A percentile compares a stretch with the other conserved stretches of the same genome.
Evolutionary conservation across 2,797 vertebrate species (phyloP).

Genomic region (Calcarius lapponicus): DNA sequence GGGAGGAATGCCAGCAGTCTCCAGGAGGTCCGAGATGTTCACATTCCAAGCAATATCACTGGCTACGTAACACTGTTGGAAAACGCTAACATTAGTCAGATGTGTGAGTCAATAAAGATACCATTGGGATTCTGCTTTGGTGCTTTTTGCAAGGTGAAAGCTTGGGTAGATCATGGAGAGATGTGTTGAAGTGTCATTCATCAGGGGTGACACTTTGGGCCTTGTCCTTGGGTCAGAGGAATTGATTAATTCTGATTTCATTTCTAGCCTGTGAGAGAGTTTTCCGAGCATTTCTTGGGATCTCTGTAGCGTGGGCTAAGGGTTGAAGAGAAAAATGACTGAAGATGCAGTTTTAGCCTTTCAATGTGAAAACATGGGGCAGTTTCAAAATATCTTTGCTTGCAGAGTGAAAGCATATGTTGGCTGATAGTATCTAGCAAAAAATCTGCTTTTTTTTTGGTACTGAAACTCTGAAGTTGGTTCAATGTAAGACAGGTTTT

Average conservation of each 20-base stretch:
- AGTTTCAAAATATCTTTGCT: neutral
- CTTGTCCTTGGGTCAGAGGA: neutral
- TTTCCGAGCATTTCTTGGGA: neutral
- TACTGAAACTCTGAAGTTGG: neutral
- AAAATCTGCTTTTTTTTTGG: neutral
- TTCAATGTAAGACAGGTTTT: neutral
- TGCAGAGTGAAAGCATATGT: neutral
- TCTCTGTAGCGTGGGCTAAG: neutral
- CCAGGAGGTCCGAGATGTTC: constrained; percentile 94
- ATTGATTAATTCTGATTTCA: neutral
- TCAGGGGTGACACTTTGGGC: neutral
- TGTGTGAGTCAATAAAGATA: constrained; percentile 85
- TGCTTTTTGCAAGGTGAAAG: neutral
- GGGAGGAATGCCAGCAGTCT: constrained; percentile 88
- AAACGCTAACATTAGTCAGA: constrained; percentile 94
- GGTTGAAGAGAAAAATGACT: neutral
- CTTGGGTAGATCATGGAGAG: neutral
- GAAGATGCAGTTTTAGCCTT: neutral
- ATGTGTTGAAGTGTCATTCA: neutral
- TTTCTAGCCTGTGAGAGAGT: neutral
- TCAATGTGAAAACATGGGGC: neutral
- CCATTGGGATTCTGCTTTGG: neutral
- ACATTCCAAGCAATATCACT: constrained; percentile 95
- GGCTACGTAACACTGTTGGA: constrained; percentile 96
- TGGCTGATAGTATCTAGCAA: neutral